Evolutionary conservation across 2,797 vertebrate species (phyloP).

Genomic region (Hypotaenidia okinawae): DNA sequence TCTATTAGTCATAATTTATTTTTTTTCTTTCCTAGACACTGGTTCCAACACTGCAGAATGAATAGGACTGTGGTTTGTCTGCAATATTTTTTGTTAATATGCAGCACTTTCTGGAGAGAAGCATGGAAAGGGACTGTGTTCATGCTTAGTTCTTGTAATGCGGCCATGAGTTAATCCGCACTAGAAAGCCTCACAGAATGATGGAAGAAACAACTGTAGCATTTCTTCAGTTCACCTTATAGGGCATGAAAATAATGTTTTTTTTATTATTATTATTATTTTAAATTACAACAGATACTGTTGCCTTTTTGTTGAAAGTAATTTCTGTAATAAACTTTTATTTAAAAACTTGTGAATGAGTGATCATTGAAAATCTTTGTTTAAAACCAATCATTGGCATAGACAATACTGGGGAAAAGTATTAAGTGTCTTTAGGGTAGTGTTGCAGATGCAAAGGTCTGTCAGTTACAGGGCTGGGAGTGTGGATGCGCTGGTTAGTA

Average conservation of each 20-base stretch:
- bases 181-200: conserved; percentile 26
- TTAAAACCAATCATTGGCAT: background rate
- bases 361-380: conserved; percentile 5
- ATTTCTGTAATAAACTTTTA: conserved; percentile 90
- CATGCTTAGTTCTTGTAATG: conserved; percentile 84
- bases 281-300: conserved; percentile 46
- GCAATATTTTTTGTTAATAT: conserved; percentile 64
- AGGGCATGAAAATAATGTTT: conserved; percentile 70
- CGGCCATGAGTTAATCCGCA: conserved; percentile 53
- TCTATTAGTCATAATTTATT: conserved; percentile 6
- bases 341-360: conserved; percentile 80
- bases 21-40: conserved; percentile 81
- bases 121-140: conserved; percentile 83
- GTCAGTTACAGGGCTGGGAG: background rate
- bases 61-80: conserved; percentile 51
- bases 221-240: conserved; percentile 65
- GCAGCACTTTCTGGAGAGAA: conserved; percentile 72
- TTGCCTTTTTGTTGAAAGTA: conserved; percentile 71
- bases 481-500: background rate
- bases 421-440: background rate
- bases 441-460: background rate
- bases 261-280: conserved; percentile 31
- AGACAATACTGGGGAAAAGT: no score
- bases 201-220: conserved; percentile 56
- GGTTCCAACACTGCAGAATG: conserved; percentile 87